Base-by-base conservation (phyloP, 2,797 vertebrate genomes). In the Rhinella marina region DNA sequence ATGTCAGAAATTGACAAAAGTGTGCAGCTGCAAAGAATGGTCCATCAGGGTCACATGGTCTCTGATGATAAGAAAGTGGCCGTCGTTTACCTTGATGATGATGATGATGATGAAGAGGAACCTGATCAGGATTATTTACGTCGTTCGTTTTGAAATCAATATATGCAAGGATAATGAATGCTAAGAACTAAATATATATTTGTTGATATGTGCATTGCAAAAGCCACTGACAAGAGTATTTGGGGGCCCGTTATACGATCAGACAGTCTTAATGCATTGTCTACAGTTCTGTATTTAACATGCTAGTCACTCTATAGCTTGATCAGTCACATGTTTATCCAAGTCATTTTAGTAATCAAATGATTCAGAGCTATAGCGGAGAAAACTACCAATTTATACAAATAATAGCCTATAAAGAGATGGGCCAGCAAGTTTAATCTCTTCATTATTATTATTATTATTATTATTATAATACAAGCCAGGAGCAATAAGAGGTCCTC, bases 11-110 rank as follows among this genome's bases (percentile, higher is more conserved):
- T 94, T 88, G 90, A 95, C 90, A 93, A 92, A 88, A 93, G 91
- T 32, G 89, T 94, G 56, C 94, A 94, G 75, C 89, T 94, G 59
- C 94, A 96, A 88, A 93, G 94, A 89, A 93, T 93, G 80, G 91
- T 94, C 57, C 92, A 96, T 84, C 94, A 94, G 80, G 94, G 95
- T 68, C 92, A 94, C 0, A 95, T 94, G 90, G 81, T 95, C 88
- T 94, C 95, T 21, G 95, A 97, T 85, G 97, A 96, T 91, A 97
- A 97, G 93, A 97, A 93, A 93, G 92, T 98, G 0, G 97, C 97
- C 27, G 92, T 96, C 78, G 90, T 98, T 90, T 98, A 96, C 91
- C 95, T 99, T 88, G 97, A 99, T 91, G 95, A 92, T 2, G 93
- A 96, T 0, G 81, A 82, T 2, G 81, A n/a, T 41, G 41, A 83